These are phyloP conservation scores for Oncorhynchus tshawytscha DNA, from an alignment of 2,113 vertebrate genomes.

Conservation along the genomic window DNA sequence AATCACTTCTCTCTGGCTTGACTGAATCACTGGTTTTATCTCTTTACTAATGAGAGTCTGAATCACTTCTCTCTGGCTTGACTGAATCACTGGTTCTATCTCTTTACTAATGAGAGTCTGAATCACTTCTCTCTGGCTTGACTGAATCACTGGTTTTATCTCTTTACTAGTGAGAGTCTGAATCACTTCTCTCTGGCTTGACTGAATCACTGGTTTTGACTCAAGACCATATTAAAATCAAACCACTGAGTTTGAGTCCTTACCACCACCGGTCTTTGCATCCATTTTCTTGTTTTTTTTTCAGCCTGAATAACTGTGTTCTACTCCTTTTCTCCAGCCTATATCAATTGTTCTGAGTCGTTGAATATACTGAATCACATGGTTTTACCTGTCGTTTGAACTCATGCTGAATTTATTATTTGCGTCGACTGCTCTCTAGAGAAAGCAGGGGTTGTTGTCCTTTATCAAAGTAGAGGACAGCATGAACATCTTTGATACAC, in stretches of 20 bases:
- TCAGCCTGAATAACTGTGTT: constrained; percentile 32
- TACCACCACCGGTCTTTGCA: constrained; percentile 15
- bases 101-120: constrained; percentile 16
- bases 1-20: no score
- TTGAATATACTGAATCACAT: constrained; percentile 52
- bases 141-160: constrained; percentile 6
- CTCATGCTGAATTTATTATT: constrained; percentile 54
- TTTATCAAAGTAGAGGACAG: constrained; percentile 46
- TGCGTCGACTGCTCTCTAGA: constrained; percentile 46
- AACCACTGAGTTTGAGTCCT: background rate
- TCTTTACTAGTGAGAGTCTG: constrained; percentile 22
- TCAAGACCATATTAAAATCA: background rate
- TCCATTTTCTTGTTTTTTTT: background rate
- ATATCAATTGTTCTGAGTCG: constrained; percentile 45
- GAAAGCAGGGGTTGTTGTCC: constrained; percentile 34
- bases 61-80: no score
- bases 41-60: no score
- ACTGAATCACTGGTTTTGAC: constrained; percentile 9
- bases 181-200: constrained; percentile 25
- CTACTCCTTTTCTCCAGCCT: constrained; percentile 39
- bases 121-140: constrained; percentile 25
- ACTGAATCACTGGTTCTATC: no score
- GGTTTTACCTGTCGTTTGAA: constrained; percentile 64
- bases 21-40: no score
- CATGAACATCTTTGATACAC: constrained; percentile 57